phyloP scores from a whole-genome alignment of 2,888 invertebrate genomes.

The Leuctra nigra region DNA sequence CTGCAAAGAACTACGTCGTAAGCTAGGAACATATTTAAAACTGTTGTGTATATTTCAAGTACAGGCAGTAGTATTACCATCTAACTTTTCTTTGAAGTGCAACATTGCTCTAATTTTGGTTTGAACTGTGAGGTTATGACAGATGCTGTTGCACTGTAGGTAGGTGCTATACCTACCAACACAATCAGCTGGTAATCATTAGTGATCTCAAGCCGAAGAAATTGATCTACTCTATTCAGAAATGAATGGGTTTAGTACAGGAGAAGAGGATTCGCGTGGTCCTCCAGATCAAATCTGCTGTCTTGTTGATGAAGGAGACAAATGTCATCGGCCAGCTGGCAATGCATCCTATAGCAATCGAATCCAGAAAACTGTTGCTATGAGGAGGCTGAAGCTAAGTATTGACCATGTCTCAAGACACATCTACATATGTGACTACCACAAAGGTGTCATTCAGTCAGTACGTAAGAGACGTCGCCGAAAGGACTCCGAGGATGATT shows the following conservation, averaged over 20 bases:
- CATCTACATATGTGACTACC: conserved; percentile 94
- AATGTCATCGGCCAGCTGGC: conserved; percentile 82
- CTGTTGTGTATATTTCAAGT: too few relatives aligned
- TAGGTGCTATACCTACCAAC: not conserved
- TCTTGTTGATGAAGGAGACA: conserved; percentile 79
- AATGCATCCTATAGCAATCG: conserved; percentile 96
- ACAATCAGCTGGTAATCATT: not conserved
- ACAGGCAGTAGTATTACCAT: too few relatives aligned
- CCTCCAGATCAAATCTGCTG: conserved; percentile 89
- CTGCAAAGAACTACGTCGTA: too few relatives aligned
- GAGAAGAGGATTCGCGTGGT: conserved; percentile 84
- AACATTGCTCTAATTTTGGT: too few relatives aligned
- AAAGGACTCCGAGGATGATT: conserved; percentile 92
- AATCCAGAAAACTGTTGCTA: conserved; percentile 91
- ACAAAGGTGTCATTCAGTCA: conserved; percentile 92
- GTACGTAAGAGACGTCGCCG: conserved; percentile 87
- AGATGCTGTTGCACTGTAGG: conserved; percentile 8
- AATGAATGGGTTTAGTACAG: conserved; percentile 88
- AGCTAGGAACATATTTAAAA: too few relatives aligned
- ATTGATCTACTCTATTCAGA: too few relatives aligned
- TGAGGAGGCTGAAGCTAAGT: conserved; percentile 80
- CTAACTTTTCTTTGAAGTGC: too few relatives aligned
- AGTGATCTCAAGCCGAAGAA: too few relatives aligned
- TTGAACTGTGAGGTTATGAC: conserved; percentile 1
- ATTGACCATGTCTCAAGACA: conserved; percentile 81